These are phyloP conservation scores for Pyrrhia umbra DNA, from an alignment of 2,888 invertebrate species.

Conservation along the genomic window DNA sequence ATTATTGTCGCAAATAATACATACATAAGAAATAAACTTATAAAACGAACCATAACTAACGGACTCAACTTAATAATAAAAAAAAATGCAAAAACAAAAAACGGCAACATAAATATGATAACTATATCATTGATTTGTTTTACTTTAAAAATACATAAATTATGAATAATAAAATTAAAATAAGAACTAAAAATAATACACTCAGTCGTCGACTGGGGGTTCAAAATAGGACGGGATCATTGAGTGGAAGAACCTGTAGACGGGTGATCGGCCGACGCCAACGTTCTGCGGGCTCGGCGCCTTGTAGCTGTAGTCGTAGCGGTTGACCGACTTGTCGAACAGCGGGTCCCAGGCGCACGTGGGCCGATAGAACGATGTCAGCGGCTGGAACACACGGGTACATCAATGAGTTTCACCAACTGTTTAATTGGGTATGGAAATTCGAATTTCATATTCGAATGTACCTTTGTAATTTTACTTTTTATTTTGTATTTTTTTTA, in stretches of 20 bases:
- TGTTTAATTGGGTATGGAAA: too few relatives aligned
- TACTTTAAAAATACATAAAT: too few relatives aligned
- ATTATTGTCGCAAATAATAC: neutral
- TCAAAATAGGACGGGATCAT: slow-evolving; percentile 55
- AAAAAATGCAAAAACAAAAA: neutral
- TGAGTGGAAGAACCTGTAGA: slow-evolving; percentile 59
- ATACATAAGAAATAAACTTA: neutral
- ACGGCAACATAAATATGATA: too few relatives aligned
- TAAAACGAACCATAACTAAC: neutral
- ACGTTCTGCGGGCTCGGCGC: neutral
- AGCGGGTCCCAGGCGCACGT: slow-evolving; percentile 56
- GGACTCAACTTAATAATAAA: neutral
- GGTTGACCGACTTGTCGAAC: slow-evolving; percentile 45
- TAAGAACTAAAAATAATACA: slow-evolving; percentile 27
- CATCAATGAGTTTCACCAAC: too few relatives aligned
- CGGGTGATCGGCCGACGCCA: slow-evolving; percentile 5
- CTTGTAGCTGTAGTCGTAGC: slow-evolving; percentile 47
- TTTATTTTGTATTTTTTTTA: too few relatives aligned
- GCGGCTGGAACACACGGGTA: slow-evolving; percentile 30
- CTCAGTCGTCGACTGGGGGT: slow-evolving; percentile 54
- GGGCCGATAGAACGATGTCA: slow-evolving; percentile 13
- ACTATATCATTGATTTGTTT: too few relatives aligned
- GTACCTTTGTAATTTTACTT: too few relatives aligned
- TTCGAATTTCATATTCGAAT: too few relatives aligned
- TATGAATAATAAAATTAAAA: slow-evolving; percentile 7